Evolutionary conservation across 2,888 invertebrate genomes (phyloP), one percentile per base, ranked within the genome.

Genomic region (Lissocephala sabroskyi): DNA sequence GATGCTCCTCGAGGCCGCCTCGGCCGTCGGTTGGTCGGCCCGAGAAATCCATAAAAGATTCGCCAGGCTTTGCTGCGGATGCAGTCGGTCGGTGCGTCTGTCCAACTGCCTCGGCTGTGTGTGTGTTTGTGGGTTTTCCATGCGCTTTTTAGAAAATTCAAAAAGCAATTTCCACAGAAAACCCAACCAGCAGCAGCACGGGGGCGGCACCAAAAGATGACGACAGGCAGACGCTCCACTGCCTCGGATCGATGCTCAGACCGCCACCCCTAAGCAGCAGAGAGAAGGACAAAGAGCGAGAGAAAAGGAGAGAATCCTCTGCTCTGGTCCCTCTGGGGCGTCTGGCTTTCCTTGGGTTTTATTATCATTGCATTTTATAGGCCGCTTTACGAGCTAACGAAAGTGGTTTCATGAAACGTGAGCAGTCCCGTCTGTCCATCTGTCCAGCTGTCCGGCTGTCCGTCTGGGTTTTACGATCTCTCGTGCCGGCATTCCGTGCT

Each of bases 291-390:
- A n/a, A n/a, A n/a, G n/a, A n/a, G n/a, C n/a, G 30, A 32, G 30
- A 32, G 30, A 11, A 13, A 32, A 32, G 30, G 11, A 29, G 10
- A 13, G 30, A 13, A 32, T 32, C 30, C n/a, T 32, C 11, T 32
- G 2, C 2, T 11, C 10, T 10, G 2, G 5, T 32, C 30, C n/a
- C n/a, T n/a, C 23, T 23, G 23, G 23, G 3, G 3, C 7, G 3
- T 3, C 23, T 23, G 23, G 9, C 30, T 32, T 19, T 33, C 11
- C 53, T 48, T 48, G 30, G 35, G 29, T 56, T 67, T 71, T 71
- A 71, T 71, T 71, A 77, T 77, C 75, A 74, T 71, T 70, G 78
- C 78, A 54, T 66, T 77, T 71, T 74, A 77, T 77, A 65, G 71
- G 74, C 71, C 66, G 61, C 66, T 77, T 71, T 71, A 71, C 71